Base-by-base conservation (phyloP, 2,113 vertebrate species). In the Myotis lucifugus region DNA sequence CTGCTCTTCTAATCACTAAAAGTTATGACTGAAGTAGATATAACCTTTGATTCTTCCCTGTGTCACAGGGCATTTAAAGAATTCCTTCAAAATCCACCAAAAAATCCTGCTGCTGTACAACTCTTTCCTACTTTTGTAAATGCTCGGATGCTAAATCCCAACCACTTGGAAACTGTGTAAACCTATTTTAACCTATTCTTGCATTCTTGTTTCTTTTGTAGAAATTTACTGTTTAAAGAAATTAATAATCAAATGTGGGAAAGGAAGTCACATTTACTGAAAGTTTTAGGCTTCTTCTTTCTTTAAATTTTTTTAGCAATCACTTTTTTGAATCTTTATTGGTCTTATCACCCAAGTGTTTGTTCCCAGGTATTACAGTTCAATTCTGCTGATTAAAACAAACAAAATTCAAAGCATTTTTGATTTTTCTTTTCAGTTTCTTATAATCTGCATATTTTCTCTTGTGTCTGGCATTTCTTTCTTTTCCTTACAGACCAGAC, bases 191-290 rank as follows among this genome's bases (percentile, higher is more conserved):
- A 67, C 37, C 42, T 81, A 3, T 92, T 93, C 9, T 86, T 79
- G 27, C 25, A 84, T 83, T 85, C 40, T 72, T 79, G n/a, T 82
- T 90, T 19, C 14, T 90, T 19, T 67, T 52, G 5, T 76, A 85
- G n/a, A 95, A 81, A 66, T 88, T 93, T 96, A 66, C 50, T 67
- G 40, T 64, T 91, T 40, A 85, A 79, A 92, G 18, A 84, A 85
- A 95, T 90, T 93, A 93, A 76, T 37, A 69, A 67, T 27, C 34
- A 90, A 69, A 56, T 73, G 2, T 66, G 32, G 83, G 29, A 61
- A 46, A 88, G 32, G 13, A 69, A 50, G 61, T 67, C 3, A 21
- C 18, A 56, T 46, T 86, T 87, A 76, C 56, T 74, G 40, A 61
- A 89, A 64, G 19, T 46, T 32, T 56, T 85, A 40, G 27, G 27